These are phyloP conservation scores for Zalophus californianus DNA, from an alignment of 2,797 vertebrate genomes.

Conservation along the genomic window DNA sequence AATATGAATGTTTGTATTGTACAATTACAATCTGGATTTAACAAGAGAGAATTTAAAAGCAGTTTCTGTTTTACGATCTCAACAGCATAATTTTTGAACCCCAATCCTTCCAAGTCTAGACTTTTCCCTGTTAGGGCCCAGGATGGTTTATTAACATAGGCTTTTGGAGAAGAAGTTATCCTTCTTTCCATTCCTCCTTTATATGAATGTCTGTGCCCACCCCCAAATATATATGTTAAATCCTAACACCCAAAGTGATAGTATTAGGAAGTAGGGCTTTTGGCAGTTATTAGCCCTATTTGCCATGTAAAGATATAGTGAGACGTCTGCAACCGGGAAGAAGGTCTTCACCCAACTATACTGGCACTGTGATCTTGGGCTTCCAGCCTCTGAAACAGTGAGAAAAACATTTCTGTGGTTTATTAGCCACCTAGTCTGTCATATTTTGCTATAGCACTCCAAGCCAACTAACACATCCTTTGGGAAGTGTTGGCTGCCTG, in stretches of 20 bases:
- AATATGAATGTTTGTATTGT: not conserved
- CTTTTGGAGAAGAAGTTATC: not conserved
- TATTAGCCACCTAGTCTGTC: not conserved
- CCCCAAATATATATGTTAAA: not conserved
- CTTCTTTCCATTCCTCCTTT: not conserved
- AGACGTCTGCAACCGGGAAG: not conserved
- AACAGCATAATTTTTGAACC: not conserved
- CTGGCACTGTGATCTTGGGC: not conserved
- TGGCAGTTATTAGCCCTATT: not conserved
- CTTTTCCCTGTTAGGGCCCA: not conserved
- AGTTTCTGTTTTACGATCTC: slow-evolving; percentile 19
- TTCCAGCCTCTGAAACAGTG: not conserved
- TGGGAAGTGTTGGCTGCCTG: not conserved
- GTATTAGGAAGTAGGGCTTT: not conserved
- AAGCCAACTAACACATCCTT: not conserved
- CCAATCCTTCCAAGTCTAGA: not conserved
- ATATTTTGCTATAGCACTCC: not conserved
- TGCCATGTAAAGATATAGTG: not conserved
- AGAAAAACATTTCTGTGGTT: not conserved
- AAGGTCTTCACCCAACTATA: not conserved
- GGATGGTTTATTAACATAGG: not conserved
- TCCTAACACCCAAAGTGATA: not conserved
- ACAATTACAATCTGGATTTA: not conserved
- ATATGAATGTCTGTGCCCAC: not conserved
- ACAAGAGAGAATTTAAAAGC: not conserved